Conservation (phyloP, 2,888 invertebrate species). For the Sinelater perroti region DNA sequence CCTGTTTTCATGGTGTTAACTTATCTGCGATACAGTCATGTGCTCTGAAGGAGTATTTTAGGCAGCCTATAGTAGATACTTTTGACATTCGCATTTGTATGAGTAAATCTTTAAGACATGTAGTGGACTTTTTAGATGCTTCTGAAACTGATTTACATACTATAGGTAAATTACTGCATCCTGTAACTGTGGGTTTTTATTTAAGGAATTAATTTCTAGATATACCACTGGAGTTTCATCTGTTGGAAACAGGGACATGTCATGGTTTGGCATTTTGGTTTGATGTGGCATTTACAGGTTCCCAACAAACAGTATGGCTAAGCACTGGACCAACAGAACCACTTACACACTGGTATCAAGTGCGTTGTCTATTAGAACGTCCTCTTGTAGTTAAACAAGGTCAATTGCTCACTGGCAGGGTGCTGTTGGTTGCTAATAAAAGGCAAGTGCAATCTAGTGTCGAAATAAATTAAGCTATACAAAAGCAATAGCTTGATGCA, state of each 20-base stretch:
- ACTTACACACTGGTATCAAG: conserved; percentile 99
- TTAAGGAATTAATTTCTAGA: too few relatives aligned
- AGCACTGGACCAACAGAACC: conserved; percentile 98
- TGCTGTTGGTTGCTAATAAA: conserved; percentile 90
- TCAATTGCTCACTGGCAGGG: conserved; percentile 87
- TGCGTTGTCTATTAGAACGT: conserved; percentile 91
- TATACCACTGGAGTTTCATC: conserved; percentile 92
- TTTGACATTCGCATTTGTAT: conserved; percentile 98
- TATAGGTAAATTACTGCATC: conserved; percentile 74
- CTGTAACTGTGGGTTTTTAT: too few relatives aligned
- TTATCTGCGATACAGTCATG: conserved; percentile 89
- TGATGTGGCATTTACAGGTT: conserved; percentile 95
- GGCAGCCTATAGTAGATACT: conserved; percentile 97
- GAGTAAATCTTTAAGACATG: conserved; percentile 91
- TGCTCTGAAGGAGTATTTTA: conserved; percentile 96
- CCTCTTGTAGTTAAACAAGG: conserved; percentile 96
- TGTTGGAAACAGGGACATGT: conserved; percentile 91
- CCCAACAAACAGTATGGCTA: conserved; percentile 90
- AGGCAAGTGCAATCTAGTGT: conserved; percentile 63
- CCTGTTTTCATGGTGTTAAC: conserved; percentile 97
- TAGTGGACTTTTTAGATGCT: conserved; percentile 92
- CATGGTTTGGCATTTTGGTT: conserved; percentile 99
- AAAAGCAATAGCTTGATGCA: too few relatives aligned
- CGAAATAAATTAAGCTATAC: too few relatives aligned
- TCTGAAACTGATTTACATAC: conserved; percentile 93